Evolutionary conservation across 2,888 invertebrate species (phyloP), one percentile per base, ranked within the genome.

Genomic region (Noctuana brunneofusca): DNA sequence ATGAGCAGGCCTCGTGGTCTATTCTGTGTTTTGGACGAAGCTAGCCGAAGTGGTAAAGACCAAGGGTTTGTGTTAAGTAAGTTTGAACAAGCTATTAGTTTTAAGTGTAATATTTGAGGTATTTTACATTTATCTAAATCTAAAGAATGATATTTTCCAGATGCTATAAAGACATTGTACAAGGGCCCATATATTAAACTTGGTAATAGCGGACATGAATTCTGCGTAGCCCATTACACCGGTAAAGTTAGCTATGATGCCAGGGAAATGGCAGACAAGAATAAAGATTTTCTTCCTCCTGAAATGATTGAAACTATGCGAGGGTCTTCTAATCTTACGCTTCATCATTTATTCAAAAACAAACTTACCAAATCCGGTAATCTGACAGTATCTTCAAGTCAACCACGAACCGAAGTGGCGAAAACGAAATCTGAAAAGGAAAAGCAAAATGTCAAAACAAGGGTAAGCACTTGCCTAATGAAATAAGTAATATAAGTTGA

Each of bases 261-360:
- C 0, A 93, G 94, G 67, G 96, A 96, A 76, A 96, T 98, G 92
- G 93, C 96, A 22, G 96, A 96, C 73, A 97, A 96, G 82, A 98
- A 98, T 86, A 94, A 97, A 58, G 98, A 98, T 80, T 97, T 97
- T 76, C 92, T 98, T 12, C 96, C 97, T 0, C 96, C 96, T 0
- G 98, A 98, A 89, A 95, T 98, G 90, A 95, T 97, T 63, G 97
- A 97, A 85, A 95, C 96, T 0, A 93, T 98, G 89, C 93, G 98
- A 69, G 93, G 94, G 18, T 98, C 98, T 0, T 89, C 87, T 8
- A 93, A 95, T 79, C 87, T 92, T 35, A 93, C 94, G 6, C 92
- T 98, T 50, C 94, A 95, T 78, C 92, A 95, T 58, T 91, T 98
- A 75, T 98, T 98, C 80, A 94, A 95, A 66, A 96, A 96, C 75